These are phyloP conservation scores for Tipula unca DNA, from an alignment of 2,888 invertebrate genomes.

Conservation along the genomic window DNA sequence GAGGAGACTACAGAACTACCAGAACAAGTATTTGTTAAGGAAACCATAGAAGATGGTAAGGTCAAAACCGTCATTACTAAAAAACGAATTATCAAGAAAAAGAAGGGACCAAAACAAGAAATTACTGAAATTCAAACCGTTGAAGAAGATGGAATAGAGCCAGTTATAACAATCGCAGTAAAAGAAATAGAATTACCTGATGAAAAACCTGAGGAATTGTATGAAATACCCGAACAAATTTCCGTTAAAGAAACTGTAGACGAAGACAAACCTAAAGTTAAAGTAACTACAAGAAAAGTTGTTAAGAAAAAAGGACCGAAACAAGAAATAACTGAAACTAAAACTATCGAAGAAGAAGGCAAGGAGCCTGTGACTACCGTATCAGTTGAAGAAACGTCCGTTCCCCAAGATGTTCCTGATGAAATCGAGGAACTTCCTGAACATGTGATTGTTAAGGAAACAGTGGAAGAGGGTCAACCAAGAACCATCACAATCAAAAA, in stretches of 20 bases:
- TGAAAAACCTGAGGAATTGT: conserved; percentile 31
- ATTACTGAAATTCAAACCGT: conserved; percentile 37
- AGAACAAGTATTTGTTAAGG: conserved; percentile 40
- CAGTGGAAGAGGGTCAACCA: conserved; percentile 33
- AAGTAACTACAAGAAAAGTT: conserved; percentile 33
- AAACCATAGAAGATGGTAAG: conserved; percentile 40
- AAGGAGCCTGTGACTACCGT: conserved; percentile 35
- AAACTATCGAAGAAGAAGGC: conserved; percentile 38
- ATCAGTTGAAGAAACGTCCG: conserved; percentile 30
- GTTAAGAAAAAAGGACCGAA: conserved; percentile 31
- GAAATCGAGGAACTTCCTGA: conserved; percentile 33
- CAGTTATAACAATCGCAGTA: conserved; percentile 31
- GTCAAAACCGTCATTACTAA: conserved; percentile 20
- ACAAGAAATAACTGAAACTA: conserved; percentile 37
- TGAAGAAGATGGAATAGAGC: conserved; percentile 36
- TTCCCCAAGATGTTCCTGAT: conserved; percentile 15
- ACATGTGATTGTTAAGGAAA: conserved; percentile 30
- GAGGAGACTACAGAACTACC: conserved; percentile 32
- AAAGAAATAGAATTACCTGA: not conserved
- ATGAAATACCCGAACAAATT: conserved; percentile 33
- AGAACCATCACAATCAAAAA: conserved; percentile 24
- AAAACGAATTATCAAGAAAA: conserved; percentile 31
- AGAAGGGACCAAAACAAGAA: conserved; percentile 35
- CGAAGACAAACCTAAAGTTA: conserved; percentile 31
- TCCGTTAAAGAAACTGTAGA: conserved; percentile 28